A percentile compares a stretch with the other conserved stretches of the same genome.
Conservation (phyloP, 2,797 vertebrate genomes). For the Lindbergichthys nudifrons region DNA sequence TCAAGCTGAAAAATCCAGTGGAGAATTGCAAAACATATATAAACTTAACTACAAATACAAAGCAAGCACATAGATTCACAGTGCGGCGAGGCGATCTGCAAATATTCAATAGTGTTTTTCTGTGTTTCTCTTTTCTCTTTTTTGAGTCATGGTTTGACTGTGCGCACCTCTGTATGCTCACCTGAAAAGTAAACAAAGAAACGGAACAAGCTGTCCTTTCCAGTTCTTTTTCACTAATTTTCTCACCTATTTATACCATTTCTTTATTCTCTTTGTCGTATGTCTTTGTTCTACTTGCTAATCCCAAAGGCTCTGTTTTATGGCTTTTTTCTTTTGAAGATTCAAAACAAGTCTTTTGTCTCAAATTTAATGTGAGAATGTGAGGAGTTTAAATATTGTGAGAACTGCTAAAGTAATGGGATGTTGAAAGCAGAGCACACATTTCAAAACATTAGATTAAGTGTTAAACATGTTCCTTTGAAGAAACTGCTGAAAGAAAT, state of each 20-base stretch:
- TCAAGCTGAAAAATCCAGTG: too few species aligned
- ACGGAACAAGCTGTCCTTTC: background rate
- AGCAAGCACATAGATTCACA: background rate
- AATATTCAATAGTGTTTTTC: background rate
- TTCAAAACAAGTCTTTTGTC: too few species aligned
- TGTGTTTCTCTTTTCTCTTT: background rate
- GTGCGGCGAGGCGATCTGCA: background rate
- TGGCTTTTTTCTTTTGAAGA: too few species aligned
- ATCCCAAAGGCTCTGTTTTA: background rate
- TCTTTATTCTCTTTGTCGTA: too few species aligned
- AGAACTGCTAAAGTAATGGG: too few species aligned
- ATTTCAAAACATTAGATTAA: too few species aligned
- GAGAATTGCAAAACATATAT: too few species aligned
- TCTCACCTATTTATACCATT: background rate
- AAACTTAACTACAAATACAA: background rate
- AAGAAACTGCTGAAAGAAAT: too few species aligned
- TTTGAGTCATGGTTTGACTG: background rate
- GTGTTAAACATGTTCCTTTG: too few species aligned
- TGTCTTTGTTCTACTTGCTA: background rate
- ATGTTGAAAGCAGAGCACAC: too few species aligned
- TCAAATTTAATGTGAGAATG: too few species aligned
- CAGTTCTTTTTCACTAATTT: background rate
- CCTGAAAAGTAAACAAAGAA: background rate
- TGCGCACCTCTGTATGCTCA: background rate
- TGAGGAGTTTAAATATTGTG: too few species aligned